These are phyloP conservation scores for Hippocampus barbouri DNA, from an alignment of 2,113 vertebrate genomes.

Conservation along the genomic window DNA sequence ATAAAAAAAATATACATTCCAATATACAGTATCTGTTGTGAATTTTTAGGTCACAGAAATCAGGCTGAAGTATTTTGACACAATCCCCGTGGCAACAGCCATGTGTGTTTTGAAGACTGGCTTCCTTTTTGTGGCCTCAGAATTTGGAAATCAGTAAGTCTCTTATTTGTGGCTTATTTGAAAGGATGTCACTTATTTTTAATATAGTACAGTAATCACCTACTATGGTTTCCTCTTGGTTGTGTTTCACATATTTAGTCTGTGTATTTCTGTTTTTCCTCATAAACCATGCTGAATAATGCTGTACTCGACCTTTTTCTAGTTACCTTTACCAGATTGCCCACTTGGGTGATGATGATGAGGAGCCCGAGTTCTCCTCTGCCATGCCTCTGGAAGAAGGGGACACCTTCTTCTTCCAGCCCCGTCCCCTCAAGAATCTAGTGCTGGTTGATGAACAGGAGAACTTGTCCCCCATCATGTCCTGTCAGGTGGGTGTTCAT, in stretches of 20 bases:
- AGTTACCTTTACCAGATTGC: conserved; percentile 99
- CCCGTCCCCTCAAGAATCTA: conserved; percentile 92
- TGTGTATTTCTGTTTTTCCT: background rate
- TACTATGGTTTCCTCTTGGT: background rate
- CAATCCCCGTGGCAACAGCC: conserved; percentile 91
- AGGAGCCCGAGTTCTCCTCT: conserved; percentile 97
- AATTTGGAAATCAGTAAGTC: conserved; percentile 99
- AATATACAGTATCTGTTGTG: conserved; percentile 2
- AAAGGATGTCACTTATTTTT: background rate
- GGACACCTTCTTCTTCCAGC: conserved; percentile 98
- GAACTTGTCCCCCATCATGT: conserved; percentile 94
- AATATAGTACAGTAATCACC: background rate
- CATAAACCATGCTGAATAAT: background rate
- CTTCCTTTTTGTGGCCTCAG: conserved; percentile 94
- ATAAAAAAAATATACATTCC: background rate
- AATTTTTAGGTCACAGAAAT: conserved; percentile 90
- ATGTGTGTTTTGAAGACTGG: conserved; percentile 99
- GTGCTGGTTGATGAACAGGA: conserved; percentile 95
- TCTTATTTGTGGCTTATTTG: background rate
- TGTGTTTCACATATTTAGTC: background rate
- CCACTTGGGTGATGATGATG: conserved; percentile 94
- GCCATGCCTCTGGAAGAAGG: conserved; percentile 98
- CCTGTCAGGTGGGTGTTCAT: conserved; percentile 79
- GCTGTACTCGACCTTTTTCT: background rate
- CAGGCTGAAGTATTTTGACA: conserved; percentile 96